These are phyloP conservation scores for Saturnia japonica DNA, from an alignment of 2,888 invertebrate species.

Conservation along the genomic window DNA sequence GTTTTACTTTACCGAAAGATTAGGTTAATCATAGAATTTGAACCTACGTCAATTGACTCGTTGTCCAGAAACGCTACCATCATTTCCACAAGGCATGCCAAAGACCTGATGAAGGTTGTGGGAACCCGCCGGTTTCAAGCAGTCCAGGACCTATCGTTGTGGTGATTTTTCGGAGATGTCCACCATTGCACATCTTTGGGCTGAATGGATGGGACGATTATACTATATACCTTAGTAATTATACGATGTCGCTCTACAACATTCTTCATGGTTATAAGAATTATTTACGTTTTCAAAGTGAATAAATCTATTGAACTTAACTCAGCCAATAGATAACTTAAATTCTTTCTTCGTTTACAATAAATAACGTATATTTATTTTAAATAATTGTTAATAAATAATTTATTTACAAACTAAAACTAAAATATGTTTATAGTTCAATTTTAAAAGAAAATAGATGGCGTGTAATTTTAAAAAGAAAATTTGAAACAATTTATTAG, in stretches of 20 bases:
- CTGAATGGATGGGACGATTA: neutral
- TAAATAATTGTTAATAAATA: neutral
- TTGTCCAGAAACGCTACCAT: too few species aligned
- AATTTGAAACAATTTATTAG: slow-evolving; percentile 20
- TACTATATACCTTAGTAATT: neutral
- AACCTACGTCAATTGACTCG: too few species aligned
- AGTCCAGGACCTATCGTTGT: too few species aligned
- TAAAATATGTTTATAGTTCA: neutral
- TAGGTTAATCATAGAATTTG: too few species aligned
- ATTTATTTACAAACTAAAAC: neutral
- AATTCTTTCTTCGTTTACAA: neutral
- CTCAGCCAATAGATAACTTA: neutral
- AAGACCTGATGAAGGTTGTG: too few species aligned
- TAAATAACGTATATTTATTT: neutral
- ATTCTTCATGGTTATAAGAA: neutral
- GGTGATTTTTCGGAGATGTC: too few species aligned
- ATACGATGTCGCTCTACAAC: neutral
- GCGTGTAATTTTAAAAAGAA: slow-evolving; percentile 15
- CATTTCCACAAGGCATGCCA: too few species aligned
- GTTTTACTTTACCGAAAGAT: neutral
- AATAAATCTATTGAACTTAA: neutral
- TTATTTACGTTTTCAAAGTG: neutral
- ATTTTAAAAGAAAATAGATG: neutral
- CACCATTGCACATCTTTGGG: too few species aligned
- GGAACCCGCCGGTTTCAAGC: too few species aligned